These are phyloP conservation scores for Trichechus manatus DNA, from an alignment of 2,113 vertebrate genomes.

Conservation along the genomic window DNA sequence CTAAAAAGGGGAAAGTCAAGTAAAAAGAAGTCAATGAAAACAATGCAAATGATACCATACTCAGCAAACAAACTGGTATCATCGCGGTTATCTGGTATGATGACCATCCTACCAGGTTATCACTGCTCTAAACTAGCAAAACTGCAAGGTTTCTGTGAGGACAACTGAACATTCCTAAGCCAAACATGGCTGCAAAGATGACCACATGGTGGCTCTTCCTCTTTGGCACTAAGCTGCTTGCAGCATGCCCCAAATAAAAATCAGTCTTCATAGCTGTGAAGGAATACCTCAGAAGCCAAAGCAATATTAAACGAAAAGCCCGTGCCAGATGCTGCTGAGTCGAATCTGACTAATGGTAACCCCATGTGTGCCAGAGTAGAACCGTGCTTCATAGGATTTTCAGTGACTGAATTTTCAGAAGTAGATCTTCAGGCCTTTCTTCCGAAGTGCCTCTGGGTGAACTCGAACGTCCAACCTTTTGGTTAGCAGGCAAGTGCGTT, in stretches of 20 bases:
- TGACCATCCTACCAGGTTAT: not conserved
- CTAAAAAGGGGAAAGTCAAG: not conserved
- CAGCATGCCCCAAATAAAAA: not conserved
- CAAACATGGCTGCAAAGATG: not conserved
- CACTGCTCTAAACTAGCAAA: not conserved
- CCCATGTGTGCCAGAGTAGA: not conserved
- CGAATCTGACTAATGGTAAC: not conserved
- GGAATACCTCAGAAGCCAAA: not conserved
- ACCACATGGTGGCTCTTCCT: not conserved
- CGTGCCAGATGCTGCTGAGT: not conserved
- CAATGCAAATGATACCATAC: not conserved
- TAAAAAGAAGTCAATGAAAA: constrained; percentile 12
- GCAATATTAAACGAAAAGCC: not conserved
- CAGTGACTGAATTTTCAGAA: not conserved
- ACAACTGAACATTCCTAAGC: not conserved
- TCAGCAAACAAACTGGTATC: not conserved
- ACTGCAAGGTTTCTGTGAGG: not conserved
- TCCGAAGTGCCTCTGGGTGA: not conserved
- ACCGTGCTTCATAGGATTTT: not conserved
- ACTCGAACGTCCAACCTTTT: not conserved
- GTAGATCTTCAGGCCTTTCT: not conserved
- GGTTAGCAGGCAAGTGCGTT: not conserved
- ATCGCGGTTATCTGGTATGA: not conserved
- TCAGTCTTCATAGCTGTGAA: not conserved
- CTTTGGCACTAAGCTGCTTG: not conserved